Evolutionary conservation across 2,113 vertebrate genomes (phyloP).

Genomic region (Pleuronectes platessa): DNA sequence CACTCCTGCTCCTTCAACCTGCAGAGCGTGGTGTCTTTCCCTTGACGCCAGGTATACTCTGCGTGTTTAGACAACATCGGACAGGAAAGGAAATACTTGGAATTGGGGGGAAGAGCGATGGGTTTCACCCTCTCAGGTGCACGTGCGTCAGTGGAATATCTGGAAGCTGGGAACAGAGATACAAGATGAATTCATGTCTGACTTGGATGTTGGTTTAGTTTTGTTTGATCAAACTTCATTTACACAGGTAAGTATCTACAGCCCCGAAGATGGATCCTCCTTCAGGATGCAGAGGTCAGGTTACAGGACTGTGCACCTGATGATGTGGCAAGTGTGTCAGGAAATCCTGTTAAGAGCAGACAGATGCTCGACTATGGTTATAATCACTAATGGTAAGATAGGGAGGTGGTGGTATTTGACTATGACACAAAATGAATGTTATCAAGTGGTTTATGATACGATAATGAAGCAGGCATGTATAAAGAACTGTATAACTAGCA

Average conservation of each 20-base stretch:
- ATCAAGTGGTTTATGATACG: not conserved
- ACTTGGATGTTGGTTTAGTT: not conserved
- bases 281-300: not conserved
- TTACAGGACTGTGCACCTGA: too few species aligned
- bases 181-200: not conserved
- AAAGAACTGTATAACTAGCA: not conserved
- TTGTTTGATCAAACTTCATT: not conserved
- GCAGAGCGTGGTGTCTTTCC: not conserved
- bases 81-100: slow-evolving; percentile 65
- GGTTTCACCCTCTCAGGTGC: fast-evolving
- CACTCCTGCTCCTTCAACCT: slow-evolving; percentile 4
- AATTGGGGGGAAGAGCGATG: not conserved
- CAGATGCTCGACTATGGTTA: too few species aligned
- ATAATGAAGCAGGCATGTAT: not conserved
- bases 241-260: not conserved
- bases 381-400: too few species aligned
- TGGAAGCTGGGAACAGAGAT: not conserved
- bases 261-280: not conserved
- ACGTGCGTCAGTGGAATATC: fast-evolving
- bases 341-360: too few species aligned
- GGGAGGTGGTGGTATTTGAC: not conserved
- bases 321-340: too few species aligned
- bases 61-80: slow-evolving; percentile 69
- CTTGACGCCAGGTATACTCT: slow-evolving; percentile 63
- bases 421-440: not conserved